Evolutionary conservation across 2,888 invertebrate genomes (phyloP).

Genomic region (Lasioglossum marginatum): DNA sequence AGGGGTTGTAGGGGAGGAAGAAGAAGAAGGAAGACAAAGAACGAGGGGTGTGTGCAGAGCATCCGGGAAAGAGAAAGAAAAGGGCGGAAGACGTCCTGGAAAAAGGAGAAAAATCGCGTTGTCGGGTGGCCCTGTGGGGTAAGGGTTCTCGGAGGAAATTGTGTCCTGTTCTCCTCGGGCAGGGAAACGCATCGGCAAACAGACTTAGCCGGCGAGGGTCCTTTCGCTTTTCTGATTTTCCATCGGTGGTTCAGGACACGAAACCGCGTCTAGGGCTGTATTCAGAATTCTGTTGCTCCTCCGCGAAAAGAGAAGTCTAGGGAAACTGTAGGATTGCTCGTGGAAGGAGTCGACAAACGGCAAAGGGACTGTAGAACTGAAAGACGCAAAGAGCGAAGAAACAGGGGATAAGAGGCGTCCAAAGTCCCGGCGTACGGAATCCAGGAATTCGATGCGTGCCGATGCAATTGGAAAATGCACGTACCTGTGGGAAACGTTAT

Average conservation of each 20-base stretch:
- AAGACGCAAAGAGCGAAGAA: not conserved
- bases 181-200: constrained; percentile 27
- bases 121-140: not conserved
- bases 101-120: constrained; percentile 38
- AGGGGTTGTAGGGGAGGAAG: constrained; percentile 3
- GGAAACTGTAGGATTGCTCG: not conserved
- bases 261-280: not conserved
- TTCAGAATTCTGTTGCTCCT: not conserved
- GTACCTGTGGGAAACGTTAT: constrained; percentile 37
- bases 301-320: not conserved
- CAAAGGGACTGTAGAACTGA: not conserved
- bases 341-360: not conserved
- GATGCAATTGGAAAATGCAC: constrained; percentile 38
- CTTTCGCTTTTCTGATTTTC: not conserved
- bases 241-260: not conserved
- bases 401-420: not conserved
- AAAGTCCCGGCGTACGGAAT: not conserved
- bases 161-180: not conserved
- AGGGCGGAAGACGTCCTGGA: constrained; percentile 34
- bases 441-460: not conserved
- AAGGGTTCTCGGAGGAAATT: constrained; percentile 9
- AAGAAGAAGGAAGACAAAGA: not conserved
- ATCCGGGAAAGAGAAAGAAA: not conserved
- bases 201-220: not conserved
- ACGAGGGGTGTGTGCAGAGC: not conserved